Evolutionary conservation across 2,113 vertebrate genomes (phyloP).

Genomic region (Barbus barbus): DNA sequence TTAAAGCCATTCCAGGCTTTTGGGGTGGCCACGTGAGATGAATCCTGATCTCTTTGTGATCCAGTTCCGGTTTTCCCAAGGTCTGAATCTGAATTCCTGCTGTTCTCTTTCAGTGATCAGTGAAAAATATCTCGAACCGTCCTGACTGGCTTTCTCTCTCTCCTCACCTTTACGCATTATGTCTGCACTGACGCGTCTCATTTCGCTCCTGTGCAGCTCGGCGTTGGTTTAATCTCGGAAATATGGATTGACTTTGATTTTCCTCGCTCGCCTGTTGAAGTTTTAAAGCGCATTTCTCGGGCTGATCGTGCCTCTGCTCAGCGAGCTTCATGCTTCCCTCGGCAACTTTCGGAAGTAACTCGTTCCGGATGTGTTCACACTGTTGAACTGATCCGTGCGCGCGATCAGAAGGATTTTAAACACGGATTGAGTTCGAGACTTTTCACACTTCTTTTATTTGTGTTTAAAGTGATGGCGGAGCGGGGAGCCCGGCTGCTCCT

Average conservation of each 20-base stretch:
- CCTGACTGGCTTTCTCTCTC: neutral
- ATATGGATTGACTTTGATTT: slow-evolving; percentile 43
- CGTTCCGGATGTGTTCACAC: slow-evolving; percentile 66
- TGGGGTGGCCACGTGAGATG: neutral
- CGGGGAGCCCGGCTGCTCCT: slow-evolving; percentile 80
- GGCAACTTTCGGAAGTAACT: slow-evolving; percentile 66
- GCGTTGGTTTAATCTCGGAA: neutral
- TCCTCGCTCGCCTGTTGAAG: slow-evolving; percentile 62
- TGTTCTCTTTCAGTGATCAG: slow-evolving; percentile 68
- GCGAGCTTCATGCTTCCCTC: slow-evolving; percentile 71
- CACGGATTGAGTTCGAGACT: slow-evolving; percentile 58
- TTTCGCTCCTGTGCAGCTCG: neutral
- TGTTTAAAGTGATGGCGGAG: slow-evolving; percentile 82
- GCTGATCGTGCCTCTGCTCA: slow-evolving; percentile 52
- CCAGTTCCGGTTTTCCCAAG: slow-evolving; percentile 76
- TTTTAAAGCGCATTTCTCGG: slow-evolving; percentile 72
- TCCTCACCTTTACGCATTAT: slow-evolving; percentile 12
- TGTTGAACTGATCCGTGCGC: slow-evolving; percentile 60
- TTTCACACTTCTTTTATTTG: slow-evolving; percentile 64
- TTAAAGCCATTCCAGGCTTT: slow-evolving; percentile 38
- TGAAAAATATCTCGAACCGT: slow-evolving; percentile 42
- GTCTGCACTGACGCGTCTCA: neutral
- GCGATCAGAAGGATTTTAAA: slow-evolving; percentile 63
- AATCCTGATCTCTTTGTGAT: slow-evolving; percentile 62
- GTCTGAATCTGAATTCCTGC: slow-evolving; percentile 69